Conservation (phyloP, 2,888 invertebrate genomes). For the Tetragonisca angustula region DNA sequence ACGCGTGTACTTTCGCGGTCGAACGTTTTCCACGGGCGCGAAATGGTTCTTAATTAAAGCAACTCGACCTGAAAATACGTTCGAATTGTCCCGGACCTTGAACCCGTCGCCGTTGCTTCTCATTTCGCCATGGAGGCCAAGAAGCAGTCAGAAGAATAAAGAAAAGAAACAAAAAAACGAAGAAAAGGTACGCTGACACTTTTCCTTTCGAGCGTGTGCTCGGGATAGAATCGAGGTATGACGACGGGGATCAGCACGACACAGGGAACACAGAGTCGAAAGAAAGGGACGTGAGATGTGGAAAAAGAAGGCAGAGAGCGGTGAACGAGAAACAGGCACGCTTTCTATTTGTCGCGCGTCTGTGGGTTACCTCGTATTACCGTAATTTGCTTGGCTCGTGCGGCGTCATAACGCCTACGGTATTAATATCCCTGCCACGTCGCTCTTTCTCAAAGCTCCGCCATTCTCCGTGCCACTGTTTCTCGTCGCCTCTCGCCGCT, state of each 20-base stretch:
- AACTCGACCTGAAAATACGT: slow-evolving; percentile 39
- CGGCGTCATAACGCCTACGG: slow-evolving; percentile 47
- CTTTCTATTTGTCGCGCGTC: slow-evolving; percentile 47
- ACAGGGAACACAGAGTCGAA: neutral
- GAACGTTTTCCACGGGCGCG: neutral
- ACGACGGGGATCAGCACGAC: neutral
- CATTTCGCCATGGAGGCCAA: slow-evolving; percentile 1
- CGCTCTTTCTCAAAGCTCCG: slow-evolving; percentile 30
- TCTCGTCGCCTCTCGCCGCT: neutral
- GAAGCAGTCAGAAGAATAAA: neutral
- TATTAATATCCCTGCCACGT: slow-evolving; percentile 66
- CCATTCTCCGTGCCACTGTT: neutral
- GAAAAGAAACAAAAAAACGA: neutral
- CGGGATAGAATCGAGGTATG: slow-evolving; percentile 31
- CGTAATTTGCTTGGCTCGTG: slow-evolving; percentile 61
- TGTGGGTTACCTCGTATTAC: slow-evolving; percentile 52
- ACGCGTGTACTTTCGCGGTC: neutral
- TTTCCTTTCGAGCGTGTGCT: slow-evolving; percentile 44
- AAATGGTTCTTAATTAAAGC: slow-evolving; percentile 24
- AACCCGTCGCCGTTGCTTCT: slow-evolving; percentile 23
- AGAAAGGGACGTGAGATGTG: neutral
- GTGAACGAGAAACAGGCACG: neutral
- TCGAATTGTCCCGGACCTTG: slow-evolving; percentile 46
- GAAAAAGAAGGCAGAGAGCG: neutral
- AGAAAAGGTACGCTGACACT: slow-evolving; percentile 6